A percentile compares a stretch with the other conserved stretches of the same genome.
Evolutionary conservation across 2,888 invertebrate genomes (phyloP).

Genomic region (Theodoxus fluviatilis): DNA sequence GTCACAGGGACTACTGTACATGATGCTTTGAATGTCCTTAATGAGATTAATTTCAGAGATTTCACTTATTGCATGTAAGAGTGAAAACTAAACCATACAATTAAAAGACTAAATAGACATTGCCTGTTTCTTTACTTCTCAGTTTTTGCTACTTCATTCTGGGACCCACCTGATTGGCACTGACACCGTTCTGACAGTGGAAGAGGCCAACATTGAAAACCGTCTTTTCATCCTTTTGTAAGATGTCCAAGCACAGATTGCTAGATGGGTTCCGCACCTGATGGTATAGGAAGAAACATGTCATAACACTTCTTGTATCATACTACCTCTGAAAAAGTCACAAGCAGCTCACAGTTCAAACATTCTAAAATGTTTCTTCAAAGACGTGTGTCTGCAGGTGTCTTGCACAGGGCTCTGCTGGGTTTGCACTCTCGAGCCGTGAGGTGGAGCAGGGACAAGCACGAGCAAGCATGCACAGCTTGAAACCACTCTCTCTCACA

Average conservation of each 20-base stretch:
- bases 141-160: not conserved
- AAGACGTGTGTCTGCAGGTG: no score
- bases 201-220: slow-evolving; percentile 60
- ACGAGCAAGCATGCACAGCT: not conserved
- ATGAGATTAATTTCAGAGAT: no score
- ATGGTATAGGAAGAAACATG: slow-evolving; percentile 7
- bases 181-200: slow-evolving; percentile 62
- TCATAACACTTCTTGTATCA: not conserved
- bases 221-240: slow-evolving; percentile 64
- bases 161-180: slow-evolving; percentile 62
- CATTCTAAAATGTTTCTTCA: no score
- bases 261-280: slow-evolving; percentile 62
- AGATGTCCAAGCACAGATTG: slow-evolving; percentile 62
- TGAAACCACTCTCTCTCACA: no score
- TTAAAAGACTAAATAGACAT: not conserved
- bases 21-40: no score
- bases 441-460: not conserved
- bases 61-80: no score
- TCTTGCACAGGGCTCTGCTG: no score
- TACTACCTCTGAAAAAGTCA: not conserved
- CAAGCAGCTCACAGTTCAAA: not conserved
- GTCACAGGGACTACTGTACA: no score
- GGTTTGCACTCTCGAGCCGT: no score
- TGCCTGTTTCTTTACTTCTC: not conserved
- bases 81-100: not conserved